A percentile compares a stretch with the other conserved stretches of the same genome.
Evolutionary conservation across 2,113 vertebrate genomes (phyloP).

Genomic region (Siniperca chuatsi): DNA sequence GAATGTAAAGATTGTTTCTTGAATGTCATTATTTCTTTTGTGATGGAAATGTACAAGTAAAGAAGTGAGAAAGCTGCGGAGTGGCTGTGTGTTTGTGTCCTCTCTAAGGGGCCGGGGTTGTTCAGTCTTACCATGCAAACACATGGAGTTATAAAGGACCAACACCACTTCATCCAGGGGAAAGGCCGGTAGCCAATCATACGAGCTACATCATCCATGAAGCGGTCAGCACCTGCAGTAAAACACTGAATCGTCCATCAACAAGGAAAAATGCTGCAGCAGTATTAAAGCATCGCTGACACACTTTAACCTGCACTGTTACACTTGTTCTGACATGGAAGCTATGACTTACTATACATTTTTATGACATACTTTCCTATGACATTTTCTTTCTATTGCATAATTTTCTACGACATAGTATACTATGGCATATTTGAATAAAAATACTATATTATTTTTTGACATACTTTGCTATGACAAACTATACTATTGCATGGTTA

Average conservation of each 20-base stretch:
- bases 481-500: no score
- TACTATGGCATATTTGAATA: not conserved
- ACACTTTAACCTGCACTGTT: no score
- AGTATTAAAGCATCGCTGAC: no score
- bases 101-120: not conserved
- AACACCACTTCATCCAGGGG: slow-evolving; percentile 90
- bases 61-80: no score
- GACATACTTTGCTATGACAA: no score
- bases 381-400: not conserved
- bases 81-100: no score
- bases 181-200: slow-evolving; percentile 89
- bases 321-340: no score
- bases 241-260: not conserved
- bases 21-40: no score
- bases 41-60: no score
- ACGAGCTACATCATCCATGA: slow-evolving; percentile 88
- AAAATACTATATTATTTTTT: not conserved
- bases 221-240: slow-evolving; percentile 85
- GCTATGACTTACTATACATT: not conserved
- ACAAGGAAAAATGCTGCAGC: not conserved
- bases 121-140: slow-evolving; percentile 83
- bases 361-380: not conserved
- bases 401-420: not conserved
- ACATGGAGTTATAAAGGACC: slow-evolving; percentile 87
- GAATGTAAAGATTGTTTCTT: no score